phyloP scores from a whole-genome alignment of 2,888 invertebrate genomes.

The Pasiphila rectangulata region DNA sequence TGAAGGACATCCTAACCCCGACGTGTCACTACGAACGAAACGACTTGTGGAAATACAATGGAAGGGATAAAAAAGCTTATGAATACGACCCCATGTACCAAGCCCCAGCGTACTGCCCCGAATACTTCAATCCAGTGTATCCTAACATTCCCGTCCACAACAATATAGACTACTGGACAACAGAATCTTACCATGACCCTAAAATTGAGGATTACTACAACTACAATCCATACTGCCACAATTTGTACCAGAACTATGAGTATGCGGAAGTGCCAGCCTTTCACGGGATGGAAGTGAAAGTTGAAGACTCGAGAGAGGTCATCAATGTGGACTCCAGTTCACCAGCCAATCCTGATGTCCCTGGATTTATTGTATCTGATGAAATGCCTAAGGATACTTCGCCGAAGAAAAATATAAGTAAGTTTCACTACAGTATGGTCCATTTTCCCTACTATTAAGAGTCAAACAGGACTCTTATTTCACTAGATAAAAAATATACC shows the following conservation, averaged over 20 bases:
- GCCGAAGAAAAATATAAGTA: slow-evolving; percentile 59
- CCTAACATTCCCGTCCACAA: slow-evolving; percentile 55
- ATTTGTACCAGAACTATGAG: slow-evolving; percentile 60
- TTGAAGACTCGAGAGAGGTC: slow-evolving; percentile 38
- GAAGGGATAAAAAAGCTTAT: slow-evolving; percentile 49
- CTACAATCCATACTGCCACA: slow-evolving; percentile 65
- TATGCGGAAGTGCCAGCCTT: slow-evolving; percentile 43
- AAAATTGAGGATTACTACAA: slow-evolving; percentile 67
- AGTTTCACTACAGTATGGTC: slow-evolving; percentile 35
- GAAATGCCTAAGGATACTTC: slow-evolving; percentile 29
- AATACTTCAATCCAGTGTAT: slow-evolving; percentile 60
- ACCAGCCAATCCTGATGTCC: slow-evolving; percentile 19
- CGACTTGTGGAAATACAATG: slow-evolving; percentile 59
- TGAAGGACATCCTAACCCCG: slow-evolving; percentile 70
- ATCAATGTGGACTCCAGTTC: slow-evolving; percentile 23
- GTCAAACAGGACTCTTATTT: too few relatives aligned
- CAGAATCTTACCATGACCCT: slow-evolving; percentile 59
- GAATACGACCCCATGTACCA: slow-evolving; percentile 58
- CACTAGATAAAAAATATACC: too few relatives aligned
- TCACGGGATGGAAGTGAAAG: slow-evolving; percentile 41
- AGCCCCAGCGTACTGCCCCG: slow-evolving; percentile 55
- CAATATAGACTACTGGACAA: slow-evolving; percentile 65
- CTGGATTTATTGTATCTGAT: slow-evolving; percentile 26
- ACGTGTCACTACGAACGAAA: slow-evolving; percentile 58
- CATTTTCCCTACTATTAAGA: too few relatives aligned